Evolutionary conservation across 1,140 invertebrate genomes (phyloP).

Genomic region (Drosophila pseudoananassae): DNA sequence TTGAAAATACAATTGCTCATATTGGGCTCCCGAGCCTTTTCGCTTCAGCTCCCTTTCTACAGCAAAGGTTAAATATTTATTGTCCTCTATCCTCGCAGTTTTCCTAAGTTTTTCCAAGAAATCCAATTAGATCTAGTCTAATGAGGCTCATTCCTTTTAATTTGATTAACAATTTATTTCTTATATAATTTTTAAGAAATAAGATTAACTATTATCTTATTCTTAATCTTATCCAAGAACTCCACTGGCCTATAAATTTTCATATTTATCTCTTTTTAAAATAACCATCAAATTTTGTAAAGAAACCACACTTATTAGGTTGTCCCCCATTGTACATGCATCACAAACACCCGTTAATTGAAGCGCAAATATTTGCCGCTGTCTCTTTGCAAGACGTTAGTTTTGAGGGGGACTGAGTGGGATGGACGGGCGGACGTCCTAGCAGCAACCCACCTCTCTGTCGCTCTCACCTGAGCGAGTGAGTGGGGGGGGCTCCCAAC

Average conservation of each 20-base stretch:
- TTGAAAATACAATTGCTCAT: slow-evolving; percentile 23
- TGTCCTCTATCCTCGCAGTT: no score
- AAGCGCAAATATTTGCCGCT: slow-evolving; percentile 45
- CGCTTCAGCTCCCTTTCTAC: neutral
- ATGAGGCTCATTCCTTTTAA: neutral
- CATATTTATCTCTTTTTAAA: no score
- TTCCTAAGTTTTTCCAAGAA: no score
- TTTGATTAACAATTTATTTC: neutral
- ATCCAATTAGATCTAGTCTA: neutral
- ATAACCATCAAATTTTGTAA: no score
- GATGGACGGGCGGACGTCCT: no score
- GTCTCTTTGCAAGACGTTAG: slow-evolving; percentile 6
- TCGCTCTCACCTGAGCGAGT: neutral
- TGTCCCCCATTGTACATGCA: slow-evolving; percentile 11
- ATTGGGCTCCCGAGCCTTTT: neutral
- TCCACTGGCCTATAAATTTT: no score
- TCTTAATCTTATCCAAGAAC: no score
- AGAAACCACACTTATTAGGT: neutral
- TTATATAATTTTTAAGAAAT: neutral
- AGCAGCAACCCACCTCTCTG: slow-evolving; percentile 1
- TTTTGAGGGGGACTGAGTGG: neutral
- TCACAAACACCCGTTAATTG: slow-evolving; percentile 50
- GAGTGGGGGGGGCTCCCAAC: no score
- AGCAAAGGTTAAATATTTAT: neutral
- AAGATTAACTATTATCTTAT: neutral